Percentiles rank a stretch among this genome's conserved stretches.
These are phyloP conservation scores for Sturnira hondurensis DNA, from an alignment of 2,113 vertebrate genomes.

Conservation along the genomic window DNA sequence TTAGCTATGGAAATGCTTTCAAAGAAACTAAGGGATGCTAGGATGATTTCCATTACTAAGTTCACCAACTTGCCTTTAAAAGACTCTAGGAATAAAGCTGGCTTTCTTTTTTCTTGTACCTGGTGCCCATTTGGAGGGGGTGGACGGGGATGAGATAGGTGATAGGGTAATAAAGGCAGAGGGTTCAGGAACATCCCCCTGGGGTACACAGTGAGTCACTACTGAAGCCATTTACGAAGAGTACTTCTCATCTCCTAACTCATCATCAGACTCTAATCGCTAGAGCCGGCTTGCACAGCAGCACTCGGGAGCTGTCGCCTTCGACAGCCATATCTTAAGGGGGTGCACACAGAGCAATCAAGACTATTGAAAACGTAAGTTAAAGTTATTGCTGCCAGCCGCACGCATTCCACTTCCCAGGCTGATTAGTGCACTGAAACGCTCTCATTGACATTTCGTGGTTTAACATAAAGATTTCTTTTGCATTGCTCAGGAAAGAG, in stretches of 20 bases:
- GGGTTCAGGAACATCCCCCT: background rate
- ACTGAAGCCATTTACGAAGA: background rate
- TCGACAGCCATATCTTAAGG: conserved; percentile 20
- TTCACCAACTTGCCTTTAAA: background rate
- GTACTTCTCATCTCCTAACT: background rate
- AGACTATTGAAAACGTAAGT: conserved; percentile 31
- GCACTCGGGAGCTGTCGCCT: background rate
- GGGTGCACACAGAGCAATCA: background rate
- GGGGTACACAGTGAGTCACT: background rate
- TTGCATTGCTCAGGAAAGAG: conserved; percentile 71
- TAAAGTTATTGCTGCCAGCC: conserved; percentile 69
- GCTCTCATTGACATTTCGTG: conserved; percentile 75
- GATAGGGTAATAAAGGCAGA: background rate
- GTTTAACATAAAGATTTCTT: conserved; percentile 80
- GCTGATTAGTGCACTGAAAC: conserved; percentile 76
- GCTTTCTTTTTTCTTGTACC: background rate
- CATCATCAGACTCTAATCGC: conserved; percentile 25
- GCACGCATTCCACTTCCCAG: conserved; percentile 38
- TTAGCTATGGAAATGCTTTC: background rate
- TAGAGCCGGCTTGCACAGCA: background rate
- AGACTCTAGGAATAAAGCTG: background rate
- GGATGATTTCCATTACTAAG: background rate
- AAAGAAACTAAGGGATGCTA: background rate
- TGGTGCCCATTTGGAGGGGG: background rate
- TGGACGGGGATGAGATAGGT: background rate